phyloP scores from a whole-genome alignment of 2,113 vertebrate genomes.

The Limnothrissa miodon region DNA sequence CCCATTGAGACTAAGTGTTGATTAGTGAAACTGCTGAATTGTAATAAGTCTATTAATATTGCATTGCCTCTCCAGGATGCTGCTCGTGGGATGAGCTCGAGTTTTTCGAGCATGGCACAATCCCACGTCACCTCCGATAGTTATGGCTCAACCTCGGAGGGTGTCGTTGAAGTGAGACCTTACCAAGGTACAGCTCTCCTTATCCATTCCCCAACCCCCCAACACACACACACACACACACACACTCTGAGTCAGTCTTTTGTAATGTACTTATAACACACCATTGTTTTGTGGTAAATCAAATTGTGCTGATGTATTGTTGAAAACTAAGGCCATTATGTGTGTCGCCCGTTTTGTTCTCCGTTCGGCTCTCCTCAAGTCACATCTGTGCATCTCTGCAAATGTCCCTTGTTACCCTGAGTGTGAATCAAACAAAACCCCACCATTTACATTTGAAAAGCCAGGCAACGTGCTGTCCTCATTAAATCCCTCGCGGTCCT shows the following conservation, averaged over 20 bases:
- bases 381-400: slow-evolving; percentile 14
- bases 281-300: not conserved
- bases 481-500: slow-evolving; percentile 65
- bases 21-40: not conserved
- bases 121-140: slow-evolving; percentile 76
- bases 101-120: slow-evolving; percentile 81
- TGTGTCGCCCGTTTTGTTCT: not conserved
- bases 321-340: not conserved
- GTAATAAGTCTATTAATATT: not conserved
- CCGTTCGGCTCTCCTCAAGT: not conserved
- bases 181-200: slow-evolving; percentile 74
- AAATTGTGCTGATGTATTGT: not conserved
- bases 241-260: not conserved
- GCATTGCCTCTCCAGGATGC: slow-evolving; percentile 72
- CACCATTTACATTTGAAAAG: slow-evolving; percentile 70
- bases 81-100: slow-evolving; percentile 70
- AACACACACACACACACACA: not conserved
- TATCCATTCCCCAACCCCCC: not conserved
- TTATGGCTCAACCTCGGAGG: slow-evolving; percentile 81
- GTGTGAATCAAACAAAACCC: slow-evolving; percentile 34
- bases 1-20: not conserved
- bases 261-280: not conserved
- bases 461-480: slow-evolving; percentile 53
- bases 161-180: slow-evolving; percentile 78
- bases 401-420: not conserved